A percentile compares a stretch with the other conserved stretches of the same genome.
phyloP scores from a whole-genome alignment of 2,797 vertebrate species.

The Paedocypris micromegethes region DNA sequence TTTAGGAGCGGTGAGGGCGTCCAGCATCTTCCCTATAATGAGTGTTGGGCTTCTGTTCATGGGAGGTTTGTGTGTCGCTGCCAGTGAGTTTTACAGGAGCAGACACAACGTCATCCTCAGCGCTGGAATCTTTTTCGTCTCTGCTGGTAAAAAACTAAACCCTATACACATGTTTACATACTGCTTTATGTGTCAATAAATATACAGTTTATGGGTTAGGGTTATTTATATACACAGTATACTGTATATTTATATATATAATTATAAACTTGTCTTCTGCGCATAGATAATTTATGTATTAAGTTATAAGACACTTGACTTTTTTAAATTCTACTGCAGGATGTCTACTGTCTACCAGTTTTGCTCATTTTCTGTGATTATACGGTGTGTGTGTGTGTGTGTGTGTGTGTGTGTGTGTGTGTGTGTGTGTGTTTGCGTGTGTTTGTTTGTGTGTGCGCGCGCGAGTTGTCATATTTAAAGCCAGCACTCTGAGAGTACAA shows the following conservation, averaged over 20 bases:
- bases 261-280: too few relatives aligned
- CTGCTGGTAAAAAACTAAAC: slow-evolving; percentile 77
- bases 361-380: too few relatives aligned
- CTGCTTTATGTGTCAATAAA: slow-evolving; percentile 3
- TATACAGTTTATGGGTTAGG: slow-evolving; percentile 1
- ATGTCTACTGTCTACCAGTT: too few relatives aligned
- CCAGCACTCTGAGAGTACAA: not conserved
- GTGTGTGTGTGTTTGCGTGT: too few relatives aligned
- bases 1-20: slow-evolving; percentile 89
- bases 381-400: too few relatives aligned
- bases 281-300: too few relatives aligned
- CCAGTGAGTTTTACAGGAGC: slow-evolving; percentile 97
- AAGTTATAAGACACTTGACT: too few relatives aligned
- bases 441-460: too few relatives aligned
- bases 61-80: slow-evolving; percentile 91
- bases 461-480: too few relatives aligned
- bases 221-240: not conserved
- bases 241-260: not conserved
- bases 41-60: slow-evolving; percentile 94
- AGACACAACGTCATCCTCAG: slow-evolving; percentile 97
- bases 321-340: too few relatives aligned
- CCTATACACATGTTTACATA: not conserved
- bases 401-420: too few relatives aligned
- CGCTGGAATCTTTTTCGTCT: slow-evolving; percentile 95
- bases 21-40: slow-evolving; percentile 98